Percentiles rank a stretch among this genome's conserved stretches.
phyloP scores from a whole-genome alignment of 1,140 invertebrate species.

The Solen grandis region DNA sequence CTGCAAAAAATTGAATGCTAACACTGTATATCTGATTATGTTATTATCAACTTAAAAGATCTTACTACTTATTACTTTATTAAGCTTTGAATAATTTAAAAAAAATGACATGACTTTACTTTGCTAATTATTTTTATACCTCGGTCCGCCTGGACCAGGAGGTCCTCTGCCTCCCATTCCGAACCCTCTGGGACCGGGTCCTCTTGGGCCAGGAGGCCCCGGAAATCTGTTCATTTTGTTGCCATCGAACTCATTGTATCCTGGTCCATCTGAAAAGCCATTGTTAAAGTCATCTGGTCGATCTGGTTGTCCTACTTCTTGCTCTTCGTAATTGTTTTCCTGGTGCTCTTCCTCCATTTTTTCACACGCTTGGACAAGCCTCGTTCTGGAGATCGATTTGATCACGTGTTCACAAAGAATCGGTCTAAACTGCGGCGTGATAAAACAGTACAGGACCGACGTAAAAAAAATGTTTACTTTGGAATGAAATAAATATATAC shows the following conservation, averaged over 20 bases:
- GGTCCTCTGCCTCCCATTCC: constrained; percentile 13
- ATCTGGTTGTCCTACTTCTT: constrained; percentile 20
- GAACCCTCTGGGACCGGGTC: constrained; percentile 41
- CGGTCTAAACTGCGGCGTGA: too few relatives aligned
- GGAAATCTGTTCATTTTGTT: constrained; percentile 39
- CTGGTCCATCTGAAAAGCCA: constrained; percentile 37
- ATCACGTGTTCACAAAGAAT: too few relatives aligned
- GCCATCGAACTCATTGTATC: constrained; percentile 44
- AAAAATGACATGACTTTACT: neutral
- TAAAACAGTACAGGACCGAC: too few relatives aligned
- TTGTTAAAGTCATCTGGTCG: constrained; percentile 39
- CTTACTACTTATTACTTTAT: neutral
- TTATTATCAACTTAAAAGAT: neutral
- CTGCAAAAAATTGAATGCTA: neutral
- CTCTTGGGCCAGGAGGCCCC: constrained; percentile 56
- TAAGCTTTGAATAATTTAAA: neutral
- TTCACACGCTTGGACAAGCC: constrained; percentile 34
- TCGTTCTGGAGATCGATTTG: constrained; percentile 22
- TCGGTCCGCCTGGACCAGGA: neutral
- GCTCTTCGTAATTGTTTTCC: constrained; percentile 15
- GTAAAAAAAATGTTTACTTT: too few relatives aligned
- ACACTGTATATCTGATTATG: neutral
- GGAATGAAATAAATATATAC: too few relatives aligned
- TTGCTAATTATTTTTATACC: neutral
- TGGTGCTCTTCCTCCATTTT: constrained; percentile 56